Evolutionary conservation across 1,140 invertebrate genomes (phyloP).

Genomic region (Brachionus sp.): DNA sequence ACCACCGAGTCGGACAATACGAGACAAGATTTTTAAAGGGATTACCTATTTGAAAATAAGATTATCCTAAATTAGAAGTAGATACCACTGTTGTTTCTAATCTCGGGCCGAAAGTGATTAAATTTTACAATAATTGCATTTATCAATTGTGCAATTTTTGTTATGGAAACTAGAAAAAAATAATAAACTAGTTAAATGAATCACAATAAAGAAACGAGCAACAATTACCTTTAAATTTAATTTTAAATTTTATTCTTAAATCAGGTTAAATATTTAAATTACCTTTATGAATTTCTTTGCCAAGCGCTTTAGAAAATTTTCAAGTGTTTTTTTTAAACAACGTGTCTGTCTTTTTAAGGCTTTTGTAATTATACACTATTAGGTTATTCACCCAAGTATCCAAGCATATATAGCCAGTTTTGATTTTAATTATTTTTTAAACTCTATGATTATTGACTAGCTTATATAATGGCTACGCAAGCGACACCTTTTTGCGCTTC

Average conservation of each 20-base stretch:
- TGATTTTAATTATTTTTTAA: background rate
- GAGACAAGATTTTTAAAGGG: background rate
- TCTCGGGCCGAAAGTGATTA: background rate
- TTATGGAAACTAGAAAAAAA: background rate
- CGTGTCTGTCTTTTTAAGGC: background rate
- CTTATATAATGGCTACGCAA: background rate
- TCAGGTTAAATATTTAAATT: constrained; percentile 33
- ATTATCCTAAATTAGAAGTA: background rate
- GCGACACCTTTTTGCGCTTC: background rate
- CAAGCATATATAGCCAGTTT: background rate
- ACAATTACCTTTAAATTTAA: constrained; percentile 10
- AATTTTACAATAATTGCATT: background rate
- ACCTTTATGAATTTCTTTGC: background rate
- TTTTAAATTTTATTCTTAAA: background rate
- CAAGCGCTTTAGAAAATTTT: background rate
- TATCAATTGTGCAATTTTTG: background rate
- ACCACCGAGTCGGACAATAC: background rate
- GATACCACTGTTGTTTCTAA: background rate
- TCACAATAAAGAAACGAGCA: background rate
- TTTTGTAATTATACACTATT: background rate
- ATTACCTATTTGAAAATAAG: background rate
- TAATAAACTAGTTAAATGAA: background rate
- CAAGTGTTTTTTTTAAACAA: background rate
- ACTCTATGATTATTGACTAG: background rate
- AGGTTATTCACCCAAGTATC: background rate